These are phyloP conservation scores for Myiozetetes cayanensis DNA, from an alignment of 2,113 vertebrate species.

Conservation along the genomic window DNA sequence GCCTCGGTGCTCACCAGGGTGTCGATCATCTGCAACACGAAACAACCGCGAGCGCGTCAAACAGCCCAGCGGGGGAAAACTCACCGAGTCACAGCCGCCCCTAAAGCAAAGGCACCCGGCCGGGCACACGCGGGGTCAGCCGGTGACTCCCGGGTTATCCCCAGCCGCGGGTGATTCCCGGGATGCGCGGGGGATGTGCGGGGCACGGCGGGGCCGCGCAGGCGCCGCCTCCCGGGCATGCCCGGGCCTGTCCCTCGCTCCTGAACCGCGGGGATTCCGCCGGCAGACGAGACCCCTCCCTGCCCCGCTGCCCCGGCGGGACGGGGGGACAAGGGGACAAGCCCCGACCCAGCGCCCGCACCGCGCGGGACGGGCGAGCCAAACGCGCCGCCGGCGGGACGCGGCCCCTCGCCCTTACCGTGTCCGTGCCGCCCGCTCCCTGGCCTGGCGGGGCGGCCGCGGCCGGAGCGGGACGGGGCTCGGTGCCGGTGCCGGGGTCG, in stretches of 20 bases:
- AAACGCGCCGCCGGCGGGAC: accelerated
- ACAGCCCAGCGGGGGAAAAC: accelerated
- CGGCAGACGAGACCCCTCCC: accelerated
- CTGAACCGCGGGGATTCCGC: neutral
- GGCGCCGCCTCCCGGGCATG: neutral
- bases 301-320: too few species aligned
- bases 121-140: neutral
- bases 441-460: accelerated
- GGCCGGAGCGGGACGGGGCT: too few species aligned
- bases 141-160: neutral
- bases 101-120: accelerated
- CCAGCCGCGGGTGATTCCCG: neutral
- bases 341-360: neutral
- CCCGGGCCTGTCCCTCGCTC: neutral
- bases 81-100: too few species aligned
- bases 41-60: accelerated
- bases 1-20: conserved; percentile 68
- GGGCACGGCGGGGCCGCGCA: neutral
- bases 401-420: neutral
- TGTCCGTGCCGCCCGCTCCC: accelerated
- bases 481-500: too few species aligned
- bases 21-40: conserved; percentile 86
- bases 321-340: neutral
- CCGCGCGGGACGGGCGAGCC: too few species aligned
- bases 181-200: accelerated